Evolutionary conservation across 2,113 vertebrate species (phyloP).

Genomic region (Anthoscopus minutus): DNA sequence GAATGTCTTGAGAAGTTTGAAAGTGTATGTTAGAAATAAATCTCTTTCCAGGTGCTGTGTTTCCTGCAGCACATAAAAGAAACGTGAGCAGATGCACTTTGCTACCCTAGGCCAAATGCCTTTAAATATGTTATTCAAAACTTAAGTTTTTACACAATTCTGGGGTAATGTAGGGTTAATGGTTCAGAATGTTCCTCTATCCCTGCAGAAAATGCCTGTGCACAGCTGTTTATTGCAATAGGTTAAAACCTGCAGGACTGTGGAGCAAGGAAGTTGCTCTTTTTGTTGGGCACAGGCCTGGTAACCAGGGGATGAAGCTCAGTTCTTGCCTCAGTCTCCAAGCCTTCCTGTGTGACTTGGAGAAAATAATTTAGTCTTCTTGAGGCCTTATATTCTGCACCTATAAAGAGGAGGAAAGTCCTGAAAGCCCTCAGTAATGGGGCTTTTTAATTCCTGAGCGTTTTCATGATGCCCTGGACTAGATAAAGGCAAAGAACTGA

Average conservation of each 20-base stretch:
- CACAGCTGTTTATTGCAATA: background rate
- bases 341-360: background rate
- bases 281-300: background rate
- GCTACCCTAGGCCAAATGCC: background rate
- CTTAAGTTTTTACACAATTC: background rate
- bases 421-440: background rate
- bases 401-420: background rate
- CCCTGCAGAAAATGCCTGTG: background rate
- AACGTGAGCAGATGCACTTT: background rate
- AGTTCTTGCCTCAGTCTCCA: background rate
- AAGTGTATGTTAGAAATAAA: background rate
- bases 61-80: background rate
- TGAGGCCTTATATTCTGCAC: background rate
- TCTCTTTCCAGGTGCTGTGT: background rate
- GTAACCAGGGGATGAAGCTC: background rate
- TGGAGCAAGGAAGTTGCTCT: background rate
- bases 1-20: background rate
- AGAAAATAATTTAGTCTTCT: background rate
- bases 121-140: background rate
- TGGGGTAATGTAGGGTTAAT: background rate
- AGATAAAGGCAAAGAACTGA: background rate
- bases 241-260: background rate
- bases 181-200: background rate
- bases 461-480: background rate
- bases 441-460: background rate